Evolutionary conservation across 2,797 vertebrate species (phyloP).

Genomic region (Varecia variegata): DNA sequence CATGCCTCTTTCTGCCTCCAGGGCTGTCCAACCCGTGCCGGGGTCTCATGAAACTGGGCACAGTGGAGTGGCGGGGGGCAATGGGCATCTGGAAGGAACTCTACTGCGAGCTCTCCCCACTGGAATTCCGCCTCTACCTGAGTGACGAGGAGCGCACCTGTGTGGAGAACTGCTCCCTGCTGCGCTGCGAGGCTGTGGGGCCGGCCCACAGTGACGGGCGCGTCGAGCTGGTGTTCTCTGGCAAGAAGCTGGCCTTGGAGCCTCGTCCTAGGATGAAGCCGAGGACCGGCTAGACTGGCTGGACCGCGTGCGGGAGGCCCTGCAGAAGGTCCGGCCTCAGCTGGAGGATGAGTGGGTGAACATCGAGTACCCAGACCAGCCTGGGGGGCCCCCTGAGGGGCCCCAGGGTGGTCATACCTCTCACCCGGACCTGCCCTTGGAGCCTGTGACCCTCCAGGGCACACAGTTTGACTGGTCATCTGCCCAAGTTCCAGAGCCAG

Average conservation of each 20-base stretch:
- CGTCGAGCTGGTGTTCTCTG: constrained; percentile 91
- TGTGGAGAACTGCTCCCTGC: constrained; percentile 91
- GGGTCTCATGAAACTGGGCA: constrained; percentile 94
- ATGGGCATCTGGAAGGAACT: constrained; percentile 94
- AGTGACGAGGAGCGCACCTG: constrained; percentile 90
- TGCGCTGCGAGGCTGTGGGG: constrained; percentile 91
- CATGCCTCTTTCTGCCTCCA: constrained; percentile 72
- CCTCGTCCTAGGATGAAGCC: constrained; percentile 90
- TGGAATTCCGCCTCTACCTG: constrained; percentile 92
- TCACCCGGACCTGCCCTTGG: constrained; percentile 46
- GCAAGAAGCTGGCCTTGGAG: constrained; percentile 90
- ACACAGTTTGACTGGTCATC: constrained; percentile 86
- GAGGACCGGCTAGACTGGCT: constrained; percentile 99
- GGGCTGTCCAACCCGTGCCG: constrained; percentile 95
- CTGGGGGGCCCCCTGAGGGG: not conserved
- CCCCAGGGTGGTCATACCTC: not conserved
- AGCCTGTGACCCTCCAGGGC: not conserved
- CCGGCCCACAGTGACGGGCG: constrained; percentile 87
- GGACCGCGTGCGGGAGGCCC: constrained; percentile 92
- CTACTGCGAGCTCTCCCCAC: constrained; percentile 94
- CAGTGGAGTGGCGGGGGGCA: constrained; percentile 89
- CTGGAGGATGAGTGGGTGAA: constrained; percentile 90
- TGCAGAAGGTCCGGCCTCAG: constrained; percentile 90
- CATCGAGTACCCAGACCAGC: constrained; percentile 75
- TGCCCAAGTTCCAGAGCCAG: constrained; percentile 85